phyloP scores from a whole-genome alignment of 2,888 invertebrate species.

The Bursaphelenchus okinawaensis region DNA sequence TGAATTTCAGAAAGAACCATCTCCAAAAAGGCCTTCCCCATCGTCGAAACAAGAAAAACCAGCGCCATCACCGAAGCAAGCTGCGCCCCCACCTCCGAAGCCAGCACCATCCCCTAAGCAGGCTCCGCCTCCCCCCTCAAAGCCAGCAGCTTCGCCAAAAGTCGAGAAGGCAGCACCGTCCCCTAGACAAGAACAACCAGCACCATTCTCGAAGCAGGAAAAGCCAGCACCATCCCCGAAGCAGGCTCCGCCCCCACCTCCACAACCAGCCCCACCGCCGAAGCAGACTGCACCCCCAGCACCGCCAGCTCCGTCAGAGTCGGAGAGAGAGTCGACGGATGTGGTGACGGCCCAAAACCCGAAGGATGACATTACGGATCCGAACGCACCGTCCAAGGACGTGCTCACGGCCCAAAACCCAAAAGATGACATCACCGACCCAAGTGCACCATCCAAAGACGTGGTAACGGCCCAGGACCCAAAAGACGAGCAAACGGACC shows the following conservation, averaged over 20 bases:
- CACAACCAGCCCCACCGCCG: neutral
- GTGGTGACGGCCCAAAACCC: neutral
- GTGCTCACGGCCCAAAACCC: neutral
- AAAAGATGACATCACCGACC: neutral
- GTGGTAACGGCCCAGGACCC: neutral
- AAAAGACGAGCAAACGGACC: neutral
- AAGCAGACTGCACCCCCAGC: neutral
- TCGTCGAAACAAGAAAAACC: too few relatives aligned
- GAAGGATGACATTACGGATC: neutral
- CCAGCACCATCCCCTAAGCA: neutral
- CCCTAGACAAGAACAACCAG: neutral
- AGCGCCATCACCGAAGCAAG: too few relatives aligned
- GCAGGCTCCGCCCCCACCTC: neutral
- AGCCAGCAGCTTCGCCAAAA: too few relatives aligned
- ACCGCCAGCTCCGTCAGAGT: neutral
- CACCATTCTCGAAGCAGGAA: neutral
- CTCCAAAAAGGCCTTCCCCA: too few relatives aligned
- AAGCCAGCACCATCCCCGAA: neutral
- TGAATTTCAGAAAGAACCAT: too few relatives aligned
- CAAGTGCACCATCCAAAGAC: neutral
- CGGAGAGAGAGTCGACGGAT: neutral
- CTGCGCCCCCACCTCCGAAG: too few relatives aligned
- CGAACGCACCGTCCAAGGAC: neutral
- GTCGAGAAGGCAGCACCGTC: neutral
- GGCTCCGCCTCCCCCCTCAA: neutral